Evolutionary conservation across 2,113 vertebrate species (phyloP), one percentile per base, ranked within the genome.

Genomic region (Rafetus swinhoei): DNA sequence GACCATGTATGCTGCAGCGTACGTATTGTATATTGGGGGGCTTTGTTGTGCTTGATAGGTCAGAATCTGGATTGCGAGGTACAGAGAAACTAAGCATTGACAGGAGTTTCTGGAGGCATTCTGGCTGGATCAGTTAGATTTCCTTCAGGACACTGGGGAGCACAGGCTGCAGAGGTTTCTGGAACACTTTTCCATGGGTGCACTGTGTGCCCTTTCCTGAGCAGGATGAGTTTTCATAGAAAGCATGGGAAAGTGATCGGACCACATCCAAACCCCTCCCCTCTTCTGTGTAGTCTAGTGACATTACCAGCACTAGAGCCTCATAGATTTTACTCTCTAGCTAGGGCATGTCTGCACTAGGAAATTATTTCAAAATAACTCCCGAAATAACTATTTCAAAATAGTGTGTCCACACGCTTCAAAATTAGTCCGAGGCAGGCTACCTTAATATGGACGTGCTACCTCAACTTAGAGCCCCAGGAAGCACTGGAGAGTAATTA

Each of bases 71-170:
- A 57, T 0, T 69, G 24, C 24, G 22, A 84, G 60, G 87, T 1
- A 18, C 1, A 22, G 10, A 90, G 72, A 90, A 94, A 9, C 3
- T 0, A 0, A 45, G 24, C 12, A 11, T 32, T 59, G 25, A 22
- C 24, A n/a, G 87, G 3, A 59, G 25, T 1, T 32, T 69, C 3
- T 14, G 87, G 9, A 93, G 55, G 10, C 6, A 77, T 84, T 92
- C 69, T 87, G 27, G 12, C 15, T 87, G 79, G 0, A 1, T 54
- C 16, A 83, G 62, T 85, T n/a, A 54, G 50, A 69, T 89, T 93
- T 90, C 65, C 24, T 77, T 14, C 77, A 39, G 52, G 87, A 94
- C 12, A 14, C 1, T 56, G 12, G 7, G 11, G 13, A 87, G 18
- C 3, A 80, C 72, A 3, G 80, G 3, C 32, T 13, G 60, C 14